Evolutionary conservation across 2,888 invertebrate species (phyloP).

Genomic region (Ecdyonurus torrentis): DNA sequence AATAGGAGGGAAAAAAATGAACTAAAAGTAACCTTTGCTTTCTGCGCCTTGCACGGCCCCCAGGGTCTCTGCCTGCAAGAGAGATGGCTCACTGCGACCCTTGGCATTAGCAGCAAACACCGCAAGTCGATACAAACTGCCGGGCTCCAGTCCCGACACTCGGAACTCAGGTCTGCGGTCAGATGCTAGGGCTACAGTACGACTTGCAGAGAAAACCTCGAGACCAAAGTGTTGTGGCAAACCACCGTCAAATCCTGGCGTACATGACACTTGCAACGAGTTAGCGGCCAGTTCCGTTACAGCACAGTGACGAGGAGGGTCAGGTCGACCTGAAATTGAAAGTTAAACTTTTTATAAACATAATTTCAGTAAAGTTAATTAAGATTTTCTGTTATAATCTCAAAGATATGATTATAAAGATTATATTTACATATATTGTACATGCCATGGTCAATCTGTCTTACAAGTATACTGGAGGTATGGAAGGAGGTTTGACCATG

Average conservation of each 20-base stretch:
- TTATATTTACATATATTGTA: no score
- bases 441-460: no score
- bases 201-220: constrained; percentile 35
- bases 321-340: background rate
- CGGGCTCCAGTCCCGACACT: constrained; percentile 44
- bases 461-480: no score
- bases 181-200: background rate
- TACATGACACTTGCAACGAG: constrained; percentile 49
- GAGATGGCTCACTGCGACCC: constrained; percentile 49
- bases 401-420: no score
- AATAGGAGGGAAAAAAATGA: no score
- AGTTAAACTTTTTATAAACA: no score
- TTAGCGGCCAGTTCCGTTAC: constrained; percentile 17
- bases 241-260: constrained; percentile 68
- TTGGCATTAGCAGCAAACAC: constrained; percentile 70
- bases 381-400: no score
- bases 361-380: no score
- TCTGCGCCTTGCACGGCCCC: background rate
- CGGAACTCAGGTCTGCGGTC: background rate
- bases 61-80: constrained; percentile 25
- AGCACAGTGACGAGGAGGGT: background rate
- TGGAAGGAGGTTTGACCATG: no score
- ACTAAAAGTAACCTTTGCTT: background rate
- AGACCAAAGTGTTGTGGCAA: constrained; percentile 64
- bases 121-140: constrained; percentile 56